A percentile compares a stretch with the other conserved stretches of the same genome.
phyloP scores from a whole-genome alignment of 2,797 vertebrate species.

The Myripristis jacobus region DNA sequence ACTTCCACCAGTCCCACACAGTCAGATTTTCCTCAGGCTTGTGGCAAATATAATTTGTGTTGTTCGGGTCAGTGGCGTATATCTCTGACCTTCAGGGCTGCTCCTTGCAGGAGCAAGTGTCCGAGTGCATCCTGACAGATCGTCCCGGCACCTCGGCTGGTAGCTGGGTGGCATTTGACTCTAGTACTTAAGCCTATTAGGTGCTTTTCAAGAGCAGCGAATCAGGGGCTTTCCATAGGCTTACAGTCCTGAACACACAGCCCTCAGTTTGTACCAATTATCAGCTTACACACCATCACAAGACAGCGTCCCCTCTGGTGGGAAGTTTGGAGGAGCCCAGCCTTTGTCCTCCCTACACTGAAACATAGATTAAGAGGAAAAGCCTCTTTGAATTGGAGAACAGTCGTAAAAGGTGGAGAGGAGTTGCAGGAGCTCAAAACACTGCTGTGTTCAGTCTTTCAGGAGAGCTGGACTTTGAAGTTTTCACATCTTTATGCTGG shows the following conservation, averaged over 20 bases:
- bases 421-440: no score
- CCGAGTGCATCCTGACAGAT: no score
- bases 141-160: not conserved
- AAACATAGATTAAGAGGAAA: no score
- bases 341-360: not conserved
- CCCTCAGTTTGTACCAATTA: no score
- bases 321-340: not conserved
- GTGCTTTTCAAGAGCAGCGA: slow-evolving; percentile 28
- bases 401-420: no score
- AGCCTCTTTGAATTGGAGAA: no score
- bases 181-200: slow-evolving; percentile 57
- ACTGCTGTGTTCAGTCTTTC: no score
- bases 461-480: no score
- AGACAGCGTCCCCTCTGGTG: slow-evolving; percentile 3
- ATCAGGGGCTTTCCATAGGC: slow-evolving; percentile 5
- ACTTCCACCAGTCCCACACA: not conserved
- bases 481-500: no score
- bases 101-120: no score
- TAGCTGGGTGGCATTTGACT: slow-evolving; percentile 13
- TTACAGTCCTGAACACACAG: no score
- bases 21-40: no score
- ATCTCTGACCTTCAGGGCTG: slow-evolving; percentile 15
- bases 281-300: slow-evolving; percentile 37
- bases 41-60: not conserved
- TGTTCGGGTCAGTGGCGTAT: slow-evolving; percentile 1